phyloP scores from a whole-genome alignment of 2,797 vertebrate genomes.

The Acropternis orthonyx region DNA sequence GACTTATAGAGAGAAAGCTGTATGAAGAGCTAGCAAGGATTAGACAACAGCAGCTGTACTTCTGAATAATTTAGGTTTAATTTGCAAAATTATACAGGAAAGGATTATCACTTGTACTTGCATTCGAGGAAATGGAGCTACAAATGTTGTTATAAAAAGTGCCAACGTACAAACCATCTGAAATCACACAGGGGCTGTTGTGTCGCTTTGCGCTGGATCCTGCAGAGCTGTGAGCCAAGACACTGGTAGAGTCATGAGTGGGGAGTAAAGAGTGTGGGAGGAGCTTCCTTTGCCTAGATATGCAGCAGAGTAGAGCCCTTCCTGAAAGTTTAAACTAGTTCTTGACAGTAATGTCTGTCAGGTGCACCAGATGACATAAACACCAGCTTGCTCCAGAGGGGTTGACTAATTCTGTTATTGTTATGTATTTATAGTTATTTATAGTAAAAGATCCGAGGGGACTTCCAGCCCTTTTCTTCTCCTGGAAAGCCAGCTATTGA shows the following conservation, averaged over 20 bases:
- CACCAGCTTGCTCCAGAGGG: neutral
- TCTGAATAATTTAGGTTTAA: constrained; percentile 46
- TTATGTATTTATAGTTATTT: neutral
- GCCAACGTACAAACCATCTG: neutral
- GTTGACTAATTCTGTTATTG: neutral
- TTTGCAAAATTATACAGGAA: constrained; percentile 38
- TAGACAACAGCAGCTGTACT: constrained; percentile 47
- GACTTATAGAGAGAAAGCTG: neutral
- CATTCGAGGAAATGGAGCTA: constrained; percentile 2
- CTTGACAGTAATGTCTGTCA: neutral
- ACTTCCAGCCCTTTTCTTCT: neutral
- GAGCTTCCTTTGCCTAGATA: neutral
- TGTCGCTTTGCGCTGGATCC: neutral
- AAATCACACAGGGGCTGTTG: neutral
- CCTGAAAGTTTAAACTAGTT: neutral
- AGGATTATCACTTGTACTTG: constrained; percentile 11
- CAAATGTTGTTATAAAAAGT: constrained; percentile 7
- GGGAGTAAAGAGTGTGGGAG: neutral
- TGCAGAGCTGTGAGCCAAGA: neutral
- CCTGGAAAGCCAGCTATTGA: neutral
- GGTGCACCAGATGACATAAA: neutral
- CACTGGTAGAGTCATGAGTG: neutral
- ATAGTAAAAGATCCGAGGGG: neutral
- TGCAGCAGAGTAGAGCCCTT: neutral
- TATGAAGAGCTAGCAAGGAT: neutral